Base-by-base conservation (phyloP, 2,113 vertebrate genomes). In the Anarhynchus alexandrinus region DNA sequence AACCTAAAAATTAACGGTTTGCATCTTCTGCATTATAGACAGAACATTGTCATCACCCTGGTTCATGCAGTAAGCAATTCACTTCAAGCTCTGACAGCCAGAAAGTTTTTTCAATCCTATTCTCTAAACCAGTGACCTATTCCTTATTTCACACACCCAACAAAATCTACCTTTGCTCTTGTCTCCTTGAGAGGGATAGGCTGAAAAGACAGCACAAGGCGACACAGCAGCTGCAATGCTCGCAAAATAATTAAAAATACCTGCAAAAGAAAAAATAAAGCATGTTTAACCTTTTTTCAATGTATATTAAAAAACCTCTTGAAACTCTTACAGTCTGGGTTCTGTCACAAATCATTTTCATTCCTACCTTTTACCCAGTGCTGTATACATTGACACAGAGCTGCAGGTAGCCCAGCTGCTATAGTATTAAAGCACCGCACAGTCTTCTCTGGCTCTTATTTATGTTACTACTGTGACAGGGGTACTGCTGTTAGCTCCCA, bases 141-240 rank as follows among this genome's bases (percentile, higher is more conserved):
- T 61, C 30, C 32, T 40, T 66, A 30, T 79, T 85, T 34, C 76
- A 64, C 5, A 52, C 8, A 61, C 49, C 26, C 30, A 62, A 45
- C 22, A 70, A 57, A 64, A 61, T 43, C 85, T 95, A 99, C 99
- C 99, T 99, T 99, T 74, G 96, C 95, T 65, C 93, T 52, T 15
- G 97, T 88, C 10, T 97, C 94, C 97, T 99, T 99, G 64, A 99
- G 94, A 45, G 99, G 97, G 97, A 99, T 7, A 7, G 99, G 99
- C 93, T 99, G 99, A 16, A 99, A 96, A 87, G 99, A 99, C 49
- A 99, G 83, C 82, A 99, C 99, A 6, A 99, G 98, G 38, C 99
- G 98, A 88, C 98, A 99, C 51, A 98, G 97, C 20, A 99, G 97
- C 78, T 98, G 98, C 55, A 99, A 95, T 12, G 99, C 99, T 95